These are phyloP conservation scores for Gastrophysa polygoni DNA, from an alignment of 2,888 invertebrate species.

Conservation along the genomic window DNA sequence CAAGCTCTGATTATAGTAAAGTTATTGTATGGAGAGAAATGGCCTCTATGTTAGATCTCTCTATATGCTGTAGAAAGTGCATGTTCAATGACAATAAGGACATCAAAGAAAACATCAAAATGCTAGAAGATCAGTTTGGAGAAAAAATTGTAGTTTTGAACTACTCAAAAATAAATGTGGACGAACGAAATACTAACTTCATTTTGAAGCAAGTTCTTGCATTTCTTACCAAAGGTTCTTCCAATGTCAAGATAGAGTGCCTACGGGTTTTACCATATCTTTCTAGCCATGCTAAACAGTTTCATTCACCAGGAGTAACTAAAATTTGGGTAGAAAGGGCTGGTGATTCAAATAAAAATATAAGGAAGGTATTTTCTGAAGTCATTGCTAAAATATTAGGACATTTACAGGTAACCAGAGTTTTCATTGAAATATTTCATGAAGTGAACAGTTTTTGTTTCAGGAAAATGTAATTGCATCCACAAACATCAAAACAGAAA, in stretches of 20 bases:
- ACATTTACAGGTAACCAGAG: slow-evolving; percentile 45
- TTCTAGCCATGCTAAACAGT: slow-evolving; percentile 57
- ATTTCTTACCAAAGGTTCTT: slow-evolving; percentile 36
- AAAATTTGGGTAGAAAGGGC: slow-evolving; percentile 56
- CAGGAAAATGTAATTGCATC: slow-evolving; percentile 38
- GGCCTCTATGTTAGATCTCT: slow-evolving; percentile 22
- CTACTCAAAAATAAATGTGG: slow-evolving; percentile 38
- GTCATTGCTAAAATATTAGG: slow-evolving; percentile 50
- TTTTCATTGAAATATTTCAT: slow-evolving; percentile 6
- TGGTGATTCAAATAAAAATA: slow-evolving; percentile 49
- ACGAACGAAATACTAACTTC: slow-evolving; percentile 42
- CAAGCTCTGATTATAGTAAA: slow-evolving; percentile 43
- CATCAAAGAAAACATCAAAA: slow-evolving; percentile 2
- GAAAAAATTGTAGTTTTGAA: slow-evolving; percentile 22
- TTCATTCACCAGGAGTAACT: slow-evolving; percentile 52
- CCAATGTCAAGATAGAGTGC: slow-evolving; percentile 49
- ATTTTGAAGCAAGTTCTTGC: slow-evolving; percentile 46
- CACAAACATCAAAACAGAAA: slow-evolving; percentile 54
- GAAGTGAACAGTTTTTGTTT: slow-evolving; percentile 20
- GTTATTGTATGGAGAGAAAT: slow-evolving; percentile 29
- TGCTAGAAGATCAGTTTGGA: slow-evolving; percentile 19
- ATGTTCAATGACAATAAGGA: slow-evolving; percentile 36
- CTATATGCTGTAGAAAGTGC: slow-evolving; percentile 45
- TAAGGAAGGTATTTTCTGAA: slow-evolving; percentile 52
- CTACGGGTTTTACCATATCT: slow-evolving; percentile 55